These are phyloP conservation scores for Neotoma lepida DNA, from an alignment of 2,113 vertebrate species.

Conservation along the genomic window DNA sequence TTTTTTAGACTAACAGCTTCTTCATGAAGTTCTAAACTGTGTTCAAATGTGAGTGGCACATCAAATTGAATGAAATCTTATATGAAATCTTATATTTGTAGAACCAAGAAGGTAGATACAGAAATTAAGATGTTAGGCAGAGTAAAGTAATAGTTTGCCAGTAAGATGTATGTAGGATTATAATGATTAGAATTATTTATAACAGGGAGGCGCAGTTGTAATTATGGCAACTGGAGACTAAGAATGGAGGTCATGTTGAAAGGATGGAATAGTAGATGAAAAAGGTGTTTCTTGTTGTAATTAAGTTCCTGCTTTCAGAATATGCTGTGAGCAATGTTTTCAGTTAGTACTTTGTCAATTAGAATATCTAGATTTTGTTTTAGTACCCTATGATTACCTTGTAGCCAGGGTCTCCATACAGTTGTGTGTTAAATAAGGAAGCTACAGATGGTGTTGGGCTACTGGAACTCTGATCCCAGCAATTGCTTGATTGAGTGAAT, in stretches of 20 bases:
- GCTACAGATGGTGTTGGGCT: background rate
- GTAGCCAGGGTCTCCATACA: too few species aligned
- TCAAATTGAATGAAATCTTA: too few species aligned
- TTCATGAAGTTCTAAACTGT: background rate
- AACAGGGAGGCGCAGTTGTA: background rate
- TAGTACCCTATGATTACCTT: fast-evolving
- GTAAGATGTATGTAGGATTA: too few species aligned
- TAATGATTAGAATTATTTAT: background rate
- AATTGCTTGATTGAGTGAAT: background rate
- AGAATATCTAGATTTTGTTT: background rate
- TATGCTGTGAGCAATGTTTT: too few species aligned
- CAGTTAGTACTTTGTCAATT: background rate
- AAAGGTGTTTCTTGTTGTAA: background rate
- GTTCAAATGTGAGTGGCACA: background rate
- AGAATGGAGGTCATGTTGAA: background rate
- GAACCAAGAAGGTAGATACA: background rate
- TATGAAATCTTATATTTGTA: background rate
- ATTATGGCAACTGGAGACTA: too few species aligned
- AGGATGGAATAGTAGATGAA: background rate
- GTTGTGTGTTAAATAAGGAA: background rate
- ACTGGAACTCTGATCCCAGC: background rate
- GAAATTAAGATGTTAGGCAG: background rate
- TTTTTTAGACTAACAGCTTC: background rate
- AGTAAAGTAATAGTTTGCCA: background rate
- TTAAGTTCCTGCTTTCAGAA: background rate